Conservation (phyloP, 2,797 vertebrate genomes). For the Chrosomus eos region DNA sequence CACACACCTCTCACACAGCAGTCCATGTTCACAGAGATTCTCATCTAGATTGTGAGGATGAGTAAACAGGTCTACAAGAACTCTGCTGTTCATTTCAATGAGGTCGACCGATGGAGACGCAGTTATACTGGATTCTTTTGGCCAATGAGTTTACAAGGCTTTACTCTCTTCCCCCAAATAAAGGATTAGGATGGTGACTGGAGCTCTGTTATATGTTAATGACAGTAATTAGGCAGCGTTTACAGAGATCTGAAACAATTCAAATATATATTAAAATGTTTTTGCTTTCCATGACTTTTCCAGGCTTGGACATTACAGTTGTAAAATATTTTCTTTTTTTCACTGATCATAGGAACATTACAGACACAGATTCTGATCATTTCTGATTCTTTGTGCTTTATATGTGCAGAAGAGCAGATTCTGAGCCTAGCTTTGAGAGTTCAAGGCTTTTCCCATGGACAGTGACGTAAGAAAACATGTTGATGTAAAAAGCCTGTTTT, state of each 20-base stretch:
- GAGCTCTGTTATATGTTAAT: too few species aligned
- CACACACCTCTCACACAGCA: constrained; percentile 44
- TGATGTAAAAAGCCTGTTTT: not conserved
- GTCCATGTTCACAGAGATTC: constrained; percentile 64
- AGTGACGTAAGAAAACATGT: not conserved
- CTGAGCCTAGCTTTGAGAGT: not conserved
- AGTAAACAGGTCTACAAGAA: constrained; percentile 60
- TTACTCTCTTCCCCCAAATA: too few species aligned
- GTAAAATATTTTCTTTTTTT: not conserved
- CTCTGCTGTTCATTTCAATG: too few species aligned
- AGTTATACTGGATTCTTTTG: too few species aligned
- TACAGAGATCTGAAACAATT: too few species aligned
- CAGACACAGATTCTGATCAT: not conserved
- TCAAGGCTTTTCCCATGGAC: not conserved
- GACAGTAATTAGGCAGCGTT: too few species aligned
- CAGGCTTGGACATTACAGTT: not conserved
- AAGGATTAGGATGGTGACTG: too few species aligned
- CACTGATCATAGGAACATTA: not conserved
- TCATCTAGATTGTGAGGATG: constrained; percentile 62
- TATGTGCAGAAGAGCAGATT: too few species aligned
- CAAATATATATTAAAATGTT: not conserved
- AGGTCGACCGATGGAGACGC: too few species aligned
- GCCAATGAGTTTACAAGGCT: too few species aligned
- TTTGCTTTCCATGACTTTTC: not conserved
- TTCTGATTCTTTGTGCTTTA: not conserved